Evolutionary conservation across 2,888 invertebrate genomes (phyloP).

Genomic region (Oconnorella tubifera): DNA sequence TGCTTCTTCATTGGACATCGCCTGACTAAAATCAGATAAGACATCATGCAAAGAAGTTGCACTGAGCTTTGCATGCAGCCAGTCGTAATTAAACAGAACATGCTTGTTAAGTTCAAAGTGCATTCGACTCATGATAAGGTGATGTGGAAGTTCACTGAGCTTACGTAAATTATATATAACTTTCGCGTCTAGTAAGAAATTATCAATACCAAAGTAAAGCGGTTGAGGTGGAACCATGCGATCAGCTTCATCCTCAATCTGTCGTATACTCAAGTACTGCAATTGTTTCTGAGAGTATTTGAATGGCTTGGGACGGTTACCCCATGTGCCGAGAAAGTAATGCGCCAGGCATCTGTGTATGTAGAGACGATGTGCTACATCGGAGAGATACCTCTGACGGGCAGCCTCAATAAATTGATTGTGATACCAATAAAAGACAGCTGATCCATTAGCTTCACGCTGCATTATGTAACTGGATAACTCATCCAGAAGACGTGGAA

Average conservation of each 20-base stretch:
- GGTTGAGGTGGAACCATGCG: conserved; percentile 46
- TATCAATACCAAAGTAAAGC: conserved; percentile 31
- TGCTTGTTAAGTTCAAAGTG: conserved; percentile 86
- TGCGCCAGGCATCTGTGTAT: conserved; percentile 45
- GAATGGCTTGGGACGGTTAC: conserved; percentile 43
- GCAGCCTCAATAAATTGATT: conserved; percentile 34
- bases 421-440: conserved; percentile 38
- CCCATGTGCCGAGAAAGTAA: conserved; percentile 48
- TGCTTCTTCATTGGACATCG: background rate
- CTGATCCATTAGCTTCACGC: conserved; percentile 37
- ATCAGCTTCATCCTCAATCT: conserved; percentile 37
- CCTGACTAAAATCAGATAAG: conserved; percentile 72
- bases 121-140: conserved; percentile 39
- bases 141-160: conserved; percentile 45
- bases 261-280: conserved; percentile 16
- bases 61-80: conserved; percentile 88
- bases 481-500: conserved; percentile 36
- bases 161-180: conserved; percentile 44
- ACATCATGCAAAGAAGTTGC: conserved; percentile 92
- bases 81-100: conserved; percentile 92
- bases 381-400: conserved; percentile 31
- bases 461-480: conserved; percentile 37
- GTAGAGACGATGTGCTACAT: conserved; percentile 12
- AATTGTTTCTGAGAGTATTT: conserved; percentile 16
- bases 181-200: no score